Evolutionary conservation across 2,797 vertebrate genomes (phyloP).

Genomic region (Acanthurus lineatus): DNA sequence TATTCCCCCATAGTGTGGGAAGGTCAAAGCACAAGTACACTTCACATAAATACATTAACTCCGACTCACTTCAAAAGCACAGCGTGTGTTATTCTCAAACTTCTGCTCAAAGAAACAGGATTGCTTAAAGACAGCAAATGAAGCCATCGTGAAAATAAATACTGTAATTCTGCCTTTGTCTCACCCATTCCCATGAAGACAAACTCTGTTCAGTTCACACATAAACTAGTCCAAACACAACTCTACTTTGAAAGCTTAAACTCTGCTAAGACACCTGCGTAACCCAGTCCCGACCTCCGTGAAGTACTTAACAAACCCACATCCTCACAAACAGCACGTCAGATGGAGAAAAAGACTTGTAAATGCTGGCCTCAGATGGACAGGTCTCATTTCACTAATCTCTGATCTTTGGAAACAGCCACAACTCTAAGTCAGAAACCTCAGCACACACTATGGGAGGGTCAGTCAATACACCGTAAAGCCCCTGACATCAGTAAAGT

Average conservation of each 20-base stretch:
- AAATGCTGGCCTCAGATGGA: slow-evolving; percentile 18
- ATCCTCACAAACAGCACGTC: slow-evolving; percentile 25
- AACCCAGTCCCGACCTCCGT: slow-evolving; percentile 26
- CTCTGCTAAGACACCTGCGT: slow-evolving; percentile 57
- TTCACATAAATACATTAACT: slow-evolving; percentile 70
- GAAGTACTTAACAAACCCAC: slow-evolving; percentile 21
- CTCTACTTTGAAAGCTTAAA: slow-evolving; percentile 54
- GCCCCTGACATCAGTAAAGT: slow-evolving; percentile 15
- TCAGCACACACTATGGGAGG: slow-evolving; percentile 2
- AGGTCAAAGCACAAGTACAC: slow-evolving; percentile 69
- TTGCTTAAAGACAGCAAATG: slow-evolving; percentile 34
- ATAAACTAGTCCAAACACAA: slow-evolving; percentile 63
- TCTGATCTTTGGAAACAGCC: slow-evolving; percentile 40
- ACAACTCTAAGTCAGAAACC: slow-evolving; percentile 31
- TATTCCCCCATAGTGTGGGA: slow-evolving; percentile 41
- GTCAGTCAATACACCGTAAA: slow-evolving; percentile 21
- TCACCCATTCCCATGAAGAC: slow-evolving; percentile 55
- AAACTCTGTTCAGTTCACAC: slow-evolving; percentile 38
- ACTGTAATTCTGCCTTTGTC: slow-evolving; percentile 37
- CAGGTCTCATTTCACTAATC: slow-evolving; percentile 49
- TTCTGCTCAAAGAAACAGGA: slow-evolving; percentile 31
- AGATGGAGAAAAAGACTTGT: background rate
- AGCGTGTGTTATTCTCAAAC: slow-evolving; percentile 27
- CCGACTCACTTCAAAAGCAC: slow-evolving; percentile 52
- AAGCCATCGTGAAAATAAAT: slow-evolving; percentile 56